Base-by-base conservation (phyloP, 1,140 invertebrate genomes). In the Eriocheir sinensis region DNA sequence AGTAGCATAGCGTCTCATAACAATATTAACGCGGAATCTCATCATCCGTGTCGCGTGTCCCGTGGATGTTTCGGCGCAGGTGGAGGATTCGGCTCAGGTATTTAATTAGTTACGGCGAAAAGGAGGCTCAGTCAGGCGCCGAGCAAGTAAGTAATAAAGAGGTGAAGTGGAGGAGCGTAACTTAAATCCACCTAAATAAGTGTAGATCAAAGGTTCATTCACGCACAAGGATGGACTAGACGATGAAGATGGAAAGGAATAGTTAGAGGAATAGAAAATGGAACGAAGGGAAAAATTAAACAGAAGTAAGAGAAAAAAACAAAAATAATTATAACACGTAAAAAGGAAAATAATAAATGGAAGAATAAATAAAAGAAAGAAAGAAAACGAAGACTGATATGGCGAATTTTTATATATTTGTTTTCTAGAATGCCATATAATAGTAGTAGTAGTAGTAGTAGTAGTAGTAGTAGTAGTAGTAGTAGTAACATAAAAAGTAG, bases 401-500 rank as follows among this genome's bases (percentile, higher is more conserved):
- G 12, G 21, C 9, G 8, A 53, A 17, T 53, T 53, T 53, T 12
- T 48, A 48, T 48, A 53, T 21, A 53, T 53, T 53, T 12, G 12
- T 21, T 3, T n/a, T n/a, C n/a, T n/a, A n/a, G n/a, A n/a, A n/a
- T n/a, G n/a, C n/a, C n/a, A n/a, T n/a, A n/a, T 72, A 6, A 4
- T 6, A 72, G 21, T 21, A n/a, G 9, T 72, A 72, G 60, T 72
- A 72, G 60, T 72, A 72, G 60, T 72, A 72, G 60, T 72, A 72
- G 60, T 72, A 72, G 53, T 72, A 72, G 53, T 72, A 72, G 53
- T 72, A 72, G 53, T 72, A 72, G 53, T 72, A 72, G 53, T 72
- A 72, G 53, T 72, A 72, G 53, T 72, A 72, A 21, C n/a, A n/a
- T n/a, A n/a, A n/a, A n/a, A n/a, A 72, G 53, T 72, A 72, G 53